phyloP scores from a whole-genome alignment of 2,113 vertebrate genomes.

The Turnix velox region DNA sequence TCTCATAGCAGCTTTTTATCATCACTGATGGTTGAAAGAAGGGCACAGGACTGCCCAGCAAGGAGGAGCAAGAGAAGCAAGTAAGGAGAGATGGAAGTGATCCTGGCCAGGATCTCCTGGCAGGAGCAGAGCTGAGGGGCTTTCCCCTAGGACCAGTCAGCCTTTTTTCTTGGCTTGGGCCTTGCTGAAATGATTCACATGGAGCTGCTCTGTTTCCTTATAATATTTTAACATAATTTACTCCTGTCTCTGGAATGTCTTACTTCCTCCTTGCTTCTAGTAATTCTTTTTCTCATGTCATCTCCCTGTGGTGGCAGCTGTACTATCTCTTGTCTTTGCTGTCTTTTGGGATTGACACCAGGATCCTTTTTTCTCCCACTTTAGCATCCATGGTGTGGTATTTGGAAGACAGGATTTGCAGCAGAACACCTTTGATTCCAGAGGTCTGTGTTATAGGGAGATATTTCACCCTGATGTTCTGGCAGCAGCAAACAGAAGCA shows the following conservation, averaged over 20 bases:
- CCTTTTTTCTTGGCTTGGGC: accelerated
- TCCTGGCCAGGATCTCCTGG: not conserved
- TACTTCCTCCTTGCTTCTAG: not conserved
- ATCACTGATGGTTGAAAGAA: not conserved
- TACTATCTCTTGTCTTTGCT: not conserved
- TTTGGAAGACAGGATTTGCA: not conserved
- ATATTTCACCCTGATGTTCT: not conserved
- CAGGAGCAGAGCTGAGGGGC: not conserved
- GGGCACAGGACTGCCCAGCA: not conserved
- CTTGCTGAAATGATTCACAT: not conserved
- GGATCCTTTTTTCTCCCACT: not conserved
- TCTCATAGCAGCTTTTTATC: not conserved
- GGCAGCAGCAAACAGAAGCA: not conserved
- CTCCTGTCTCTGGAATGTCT: not conserved
- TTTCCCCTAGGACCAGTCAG: not conserved
- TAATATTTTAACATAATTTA: not conserved
- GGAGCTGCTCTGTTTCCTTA: accelerated
- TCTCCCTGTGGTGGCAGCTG: not conserved
- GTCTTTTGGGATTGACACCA: not conserved
- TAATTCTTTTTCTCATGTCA: accelerated
- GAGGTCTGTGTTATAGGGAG: not conserved
- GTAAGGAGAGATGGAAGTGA: not conserved
- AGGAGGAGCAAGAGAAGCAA: not conserved
- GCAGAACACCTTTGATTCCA: not conserved
- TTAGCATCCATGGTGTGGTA: not conserved